Conservation (phyloP, 2,888 invertebrate species). For the Chrysotoxum bicinctum region DNA sequence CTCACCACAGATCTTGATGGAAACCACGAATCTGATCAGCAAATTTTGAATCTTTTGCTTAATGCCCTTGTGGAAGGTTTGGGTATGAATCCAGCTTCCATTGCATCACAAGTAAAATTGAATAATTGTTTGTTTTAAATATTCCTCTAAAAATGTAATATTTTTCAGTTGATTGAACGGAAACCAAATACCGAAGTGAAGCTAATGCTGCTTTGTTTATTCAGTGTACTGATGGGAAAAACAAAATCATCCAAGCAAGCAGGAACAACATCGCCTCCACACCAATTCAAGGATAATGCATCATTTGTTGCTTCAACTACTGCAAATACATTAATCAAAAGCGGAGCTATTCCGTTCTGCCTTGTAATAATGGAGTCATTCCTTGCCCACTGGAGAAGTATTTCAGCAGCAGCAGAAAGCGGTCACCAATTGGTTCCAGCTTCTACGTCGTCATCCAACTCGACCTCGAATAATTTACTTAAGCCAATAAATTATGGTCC, state of each 20-base stretch:
- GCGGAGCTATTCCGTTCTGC: constrained; percentile 88
- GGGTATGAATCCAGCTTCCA: constrained; percentile 84
- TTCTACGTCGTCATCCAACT: constrained; percentile 43
- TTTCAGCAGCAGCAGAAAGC: constrained; percentile 74
- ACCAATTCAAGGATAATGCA: constrained; percentile 83
- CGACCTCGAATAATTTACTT: constrained; percentile 85
- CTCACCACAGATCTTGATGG: constrained; percentile 94
- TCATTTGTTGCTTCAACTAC: constrained; percentile 87
- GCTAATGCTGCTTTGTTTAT: constrained; percentile 91
- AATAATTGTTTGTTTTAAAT: not conserved
- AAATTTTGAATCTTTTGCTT: constrained; percentile 89
- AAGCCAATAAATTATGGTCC: constrained; percentile 91
- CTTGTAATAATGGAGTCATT: constrained; percentile 87
- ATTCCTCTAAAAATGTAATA: not conserved
- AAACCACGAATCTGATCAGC: constrained; percentile 90
- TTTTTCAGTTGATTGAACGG: constrained; percentile 81
- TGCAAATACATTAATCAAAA: constrained; percentile 87
- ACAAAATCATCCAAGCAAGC: constrained; percentile 81
- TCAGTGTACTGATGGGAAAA: constrained; percentile 85
- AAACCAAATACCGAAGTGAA: constrained; percentile 92
- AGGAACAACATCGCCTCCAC: constrained; percentile 81
- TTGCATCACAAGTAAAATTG: constrained; percentile 79
- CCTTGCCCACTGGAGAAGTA: constrained; percentile 89
- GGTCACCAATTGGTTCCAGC: not conserved
- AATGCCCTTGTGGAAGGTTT: constrained; percentile 88